phyloP scores from a whole-genome alignment of 1,140 invertebrate species.

The Ceratosolen fusciceps region DNA sequence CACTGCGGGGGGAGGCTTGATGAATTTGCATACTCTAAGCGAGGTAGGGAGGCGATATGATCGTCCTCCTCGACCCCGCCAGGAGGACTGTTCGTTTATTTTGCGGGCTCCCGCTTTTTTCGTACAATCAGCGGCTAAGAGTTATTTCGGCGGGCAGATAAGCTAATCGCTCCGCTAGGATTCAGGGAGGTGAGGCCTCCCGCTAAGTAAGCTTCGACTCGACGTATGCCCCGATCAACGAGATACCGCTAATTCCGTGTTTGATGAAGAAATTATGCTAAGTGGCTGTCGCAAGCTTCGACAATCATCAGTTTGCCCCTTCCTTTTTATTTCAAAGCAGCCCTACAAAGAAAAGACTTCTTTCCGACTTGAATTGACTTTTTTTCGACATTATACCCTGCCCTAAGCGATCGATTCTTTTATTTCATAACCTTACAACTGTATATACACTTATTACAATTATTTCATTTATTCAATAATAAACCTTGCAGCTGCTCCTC shows the following conservation, averaged over 20 bases:
- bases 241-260: constrained; percentile 18
- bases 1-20: constrained; percentile 40
- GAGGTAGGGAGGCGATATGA: constrained; percentile 70
- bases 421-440: too few species aligned
- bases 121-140: neutral
- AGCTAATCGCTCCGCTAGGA: constrained; percentile 4
- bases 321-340: too few species aligned
- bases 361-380: too few species aligned
- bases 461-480: too few species aligned
- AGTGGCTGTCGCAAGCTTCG: neutral
- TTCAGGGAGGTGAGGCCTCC: constrained; percentile 2
- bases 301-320: neutral
- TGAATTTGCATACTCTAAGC: constrained; percentile 72
- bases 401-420: too few species aligned
- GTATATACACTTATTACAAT: too few species aligned
- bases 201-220: neutral
- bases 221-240: neutral
- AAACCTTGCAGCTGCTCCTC: too few species aligned
- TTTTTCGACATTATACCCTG: too few species aligned
- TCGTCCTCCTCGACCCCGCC: constrained; percentile 47
- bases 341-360: too few species aligned
- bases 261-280: constrained; percentile 14
- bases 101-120: neutral
- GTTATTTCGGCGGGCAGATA: neutral
- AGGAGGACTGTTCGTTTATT: constrained; percentile 21